phyloP scores from a whole-genome alignment of 2,797 vertebrate genomes.

The Thalassophryne amazonica region DNA sequence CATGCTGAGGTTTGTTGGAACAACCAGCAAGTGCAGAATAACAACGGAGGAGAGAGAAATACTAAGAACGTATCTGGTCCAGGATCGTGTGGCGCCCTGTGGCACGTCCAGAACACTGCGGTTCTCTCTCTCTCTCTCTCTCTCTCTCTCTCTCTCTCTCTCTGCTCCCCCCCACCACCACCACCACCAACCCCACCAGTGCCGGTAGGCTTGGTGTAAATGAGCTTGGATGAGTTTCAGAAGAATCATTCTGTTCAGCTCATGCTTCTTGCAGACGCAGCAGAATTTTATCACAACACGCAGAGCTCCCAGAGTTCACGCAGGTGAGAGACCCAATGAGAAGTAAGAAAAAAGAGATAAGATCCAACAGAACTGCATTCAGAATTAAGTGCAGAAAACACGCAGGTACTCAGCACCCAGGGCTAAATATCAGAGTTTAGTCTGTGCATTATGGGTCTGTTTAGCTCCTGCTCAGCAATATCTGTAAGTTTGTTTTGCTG shows the following conservation, averaged over 20 bases:
- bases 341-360: too few species aligned
- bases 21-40: too few species aligned
- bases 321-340: constrained; percentile 20
- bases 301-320: constrained; percentile 17
- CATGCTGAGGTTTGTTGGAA: too few species aligned
- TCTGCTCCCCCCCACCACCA: too few species aligned
- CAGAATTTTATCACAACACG: constrained; percentile 35
- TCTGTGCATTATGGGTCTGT: not conserved
- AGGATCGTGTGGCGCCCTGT: too few species aligned
- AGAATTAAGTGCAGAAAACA: too few species aligned
- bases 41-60: too few species aligned
- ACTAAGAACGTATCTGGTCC: too few species aligned
- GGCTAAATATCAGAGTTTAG: too few species aligned
- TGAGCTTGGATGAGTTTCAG: constrained; percentile 42
- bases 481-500: not conserved
- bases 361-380: too few species aligned
- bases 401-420: too few species aligned
- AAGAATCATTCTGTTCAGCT: constrained; percentile 22
- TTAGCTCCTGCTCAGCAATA: not conserved
- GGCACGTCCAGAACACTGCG: too few species aligned
- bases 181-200: constrained; percentile 2
- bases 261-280: constrained; percentile 17
- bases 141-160: not conserved
- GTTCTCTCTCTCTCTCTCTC: not conserved
- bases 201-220: constrained; percentile 25